A percentile compares a stretch with the other conserved stretches of the same genome.
These are phyloP conservation scores for Melierax canorus DNA, from an alignment of 2,113 vertebrate species.

Conservation along the genomic window DNA sequence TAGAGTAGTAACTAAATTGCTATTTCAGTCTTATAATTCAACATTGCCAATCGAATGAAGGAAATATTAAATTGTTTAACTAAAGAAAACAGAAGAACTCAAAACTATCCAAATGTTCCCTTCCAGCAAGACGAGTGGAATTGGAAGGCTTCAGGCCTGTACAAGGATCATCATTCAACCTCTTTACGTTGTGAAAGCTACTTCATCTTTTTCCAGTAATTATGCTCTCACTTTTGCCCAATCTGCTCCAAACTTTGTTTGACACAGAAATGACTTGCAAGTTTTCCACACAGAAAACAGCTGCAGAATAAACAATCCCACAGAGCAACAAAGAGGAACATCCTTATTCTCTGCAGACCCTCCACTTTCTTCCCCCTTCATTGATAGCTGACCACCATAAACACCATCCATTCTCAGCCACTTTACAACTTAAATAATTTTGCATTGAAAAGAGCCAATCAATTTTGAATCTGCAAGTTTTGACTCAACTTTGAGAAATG, in stretches of 20 bases:
- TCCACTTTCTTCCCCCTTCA: neutral
- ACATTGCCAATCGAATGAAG: neutral
- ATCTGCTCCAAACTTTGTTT: neutral
- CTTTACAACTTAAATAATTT: neutral
- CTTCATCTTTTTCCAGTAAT: neutral
- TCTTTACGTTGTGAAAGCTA: neutral
- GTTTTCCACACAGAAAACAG: neutral
- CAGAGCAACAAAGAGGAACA: neutral
- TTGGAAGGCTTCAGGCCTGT: neutral
- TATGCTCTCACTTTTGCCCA: neutral
- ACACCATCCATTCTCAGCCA: neutral
- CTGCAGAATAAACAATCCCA: neutral
- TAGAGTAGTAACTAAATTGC: neutral
- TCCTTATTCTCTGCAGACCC: neutral
- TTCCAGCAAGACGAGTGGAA: neutral
- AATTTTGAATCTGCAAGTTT: neutral
- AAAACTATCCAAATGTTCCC: neutral
- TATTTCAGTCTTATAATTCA: neutral
- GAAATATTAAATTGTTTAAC: neutral
- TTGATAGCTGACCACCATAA: neutral
- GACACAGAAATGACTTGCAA: neutral
- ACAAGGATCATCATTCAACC: neutral
- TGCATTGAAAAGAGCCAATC: neutral
- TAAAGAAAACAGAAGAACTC: neutral
- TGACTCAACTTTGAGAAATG: neutral